Evolutionary conservation across 2,113 vertebrate genomes (phyloP), one percentile per base, ranked within the genome.

Genomic region (Chloroceryle aenea): DNA sequence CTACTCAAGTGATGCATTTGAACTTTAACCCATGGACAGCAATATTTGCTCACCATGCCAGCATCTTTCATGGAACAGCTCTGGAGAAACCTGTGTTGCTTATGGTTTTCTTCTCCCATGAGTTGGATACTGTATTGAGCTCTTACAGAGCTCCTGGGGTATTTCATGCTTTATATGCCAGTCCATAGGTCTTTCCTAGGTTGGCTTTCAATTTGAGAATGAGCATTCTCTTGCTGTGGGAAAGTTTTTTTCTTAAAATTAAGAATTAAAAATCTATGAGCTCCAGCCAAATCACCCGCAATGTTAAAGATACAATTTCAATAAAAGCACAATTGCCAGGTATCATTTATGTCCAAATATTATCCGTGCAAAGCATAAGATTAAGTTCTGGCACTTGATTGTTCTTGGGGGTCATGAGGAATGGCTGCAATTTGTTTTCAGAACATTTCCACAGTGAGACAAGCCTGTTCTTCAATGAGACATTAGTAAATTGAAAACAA

Each of bases 21-120:
- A 95, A 97, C 96, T 96, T 97, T 97, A 93, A 97, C 94, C 96
- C 47, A 4, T 11, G 53, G 76, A 86, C 87, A 93, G 80, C 84
- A 96, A 96, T 92, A 96, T 97, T 96, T 93, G 63, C 56, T 96
- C 25, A 9, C 89, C 67, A 84, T 87, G 90, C 92, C 93, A 97
- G 86, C n/a, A 0, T 75, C 14, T n/a, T 75, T 82, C 56, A 27
- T 3, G 6, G 73, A 61, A 78, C 9, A 56, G 67, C 38, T 63
- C 42, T 38, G 52, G 68, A 77, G 34, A 62, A 66, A 71, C 34
- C 40, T 0, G 2, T 1, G 1, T 63, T 40, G 9, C 26, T 43
- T 7, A 10, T 38, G 62, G 14, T 69, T 95, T 77, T 76, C 55
- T 92, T 62, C 58, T 86, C 62, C n/a, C 38, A 66, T 4, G 38